Evolutionary conservation across 1,140 invertebrate genomes (phyloP), one percentile per base, ranked within the genome.

Genomic region (Drosophila watanabei): DNA sequence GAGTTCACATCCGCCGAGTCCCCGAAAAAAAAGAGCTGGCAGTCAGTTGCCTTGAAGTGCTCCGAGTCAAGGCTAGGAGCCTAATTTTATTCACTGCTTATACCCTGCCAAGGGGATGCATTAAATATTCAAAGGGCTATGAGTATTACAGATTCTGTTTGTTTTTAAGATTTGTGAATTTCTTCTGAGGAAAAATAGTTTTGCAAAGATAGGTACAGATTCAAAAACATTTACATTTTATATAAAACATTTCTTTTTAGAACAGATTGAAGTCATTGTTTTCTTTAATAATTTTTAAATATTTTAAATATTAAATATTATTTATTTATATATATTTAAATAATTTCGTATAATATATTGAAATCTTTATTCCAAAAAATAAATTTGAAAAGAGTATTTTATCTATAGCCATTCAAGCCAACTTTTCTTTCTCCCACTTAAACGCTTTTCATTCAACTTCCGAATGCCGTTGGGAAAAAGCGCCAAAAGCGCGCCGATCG

Each of bases 371-470:
- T 13, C 24, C n/a, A 35, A 28, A 11, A 11, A 3, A n/a, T 20
- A 8, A 9, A 2, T 5, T 16, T 28, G 1, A 14, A 57, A 37
- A 46, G 18, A 5, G 59, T 30, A 48, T 64, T 24, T 9, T 24
- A 13, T n/a, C 5, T 63, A n/a, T 2, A 18, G 5, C 13, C 35
- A 24, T 39, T 11, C 0, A 18, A n/a, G 16, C 1, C 14, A 39
- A 39, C 33, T 43, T 52, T 72, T 58, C 59, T 72, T 56, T 63
- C 32, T n/a, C 20, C 45, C 58, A 54, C 60, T 39, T 65, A 69
- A 77, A 69, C 63, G 51, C 28, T 73, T 75, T 68, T 73, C 58
- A 51, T 73, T 58, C 32, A 83, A 83, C 80, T 83, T 83, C 80
- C 80, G 80, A 82, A 66, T 66, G 61, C 58, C 69, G 28, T 28